Evolutionary conservation across 2,113 vertebrate species (phyloP), one percentile per base, ranked within the genome.

Genomic region (Colistium nudipinnis): DNA sequence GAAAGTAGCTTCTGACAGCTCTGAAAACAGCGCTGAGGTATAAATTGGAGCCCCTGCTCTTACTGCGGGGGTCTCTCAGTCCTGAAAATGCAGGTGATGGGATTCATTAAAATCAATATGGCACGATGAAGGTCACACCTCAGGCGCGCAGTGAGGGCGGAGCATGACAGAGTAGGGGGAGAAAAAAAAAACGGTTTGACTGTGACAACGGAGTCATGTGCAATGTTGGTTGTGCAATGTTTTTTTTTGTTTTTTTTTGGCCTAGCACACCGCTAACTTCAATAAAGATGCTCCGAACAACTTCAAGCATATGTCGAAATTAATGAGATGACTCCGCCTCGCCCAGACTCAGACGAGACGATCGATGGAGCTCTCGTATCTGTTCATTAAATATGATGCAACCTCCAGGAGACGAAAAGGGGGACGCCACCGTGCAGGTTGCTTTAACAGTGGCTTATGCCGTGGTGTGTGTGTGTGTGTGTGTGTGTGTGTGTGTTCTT

Each of bases 31-130:
- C 55, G 22, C 9, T 12, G 17, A 48, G 35, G 35, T 31, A 17
- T 33, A 8, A 66, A 39, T 35, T 1, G 12, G 16, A 9, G 44
- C 17, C 16, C 2, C 51, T 44, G 63, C 33, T 30, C 49, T 55
- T 57, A 41, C 44, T 36, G 11, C 7, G 44, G 4, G n/a, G 31
- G 25, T 48, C 41, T 49, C n/a, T 62, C 51, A 75, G 64, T 78
- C 57, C 71, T 62, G 20, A 61, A 39, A 57, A 65, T 17, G 28
- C 51, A 48, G 43, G 44, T 66, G 70, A 70, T 22, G 54, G 28
- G 30, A 33, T 70, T 28, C 57, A 70, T 62, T 59, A 43, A 67
- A 67, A 75, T 25, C 43, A 39, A 54, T 67, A 67, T 60, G 20
- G 22, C 28, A 55, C 25, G 25, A 27, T 24, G 12, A 78, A 75